phyloP scores from a whole-genome alignment of 1,140 invertebrate genomes.

The Drosophila funebris region DNA sequence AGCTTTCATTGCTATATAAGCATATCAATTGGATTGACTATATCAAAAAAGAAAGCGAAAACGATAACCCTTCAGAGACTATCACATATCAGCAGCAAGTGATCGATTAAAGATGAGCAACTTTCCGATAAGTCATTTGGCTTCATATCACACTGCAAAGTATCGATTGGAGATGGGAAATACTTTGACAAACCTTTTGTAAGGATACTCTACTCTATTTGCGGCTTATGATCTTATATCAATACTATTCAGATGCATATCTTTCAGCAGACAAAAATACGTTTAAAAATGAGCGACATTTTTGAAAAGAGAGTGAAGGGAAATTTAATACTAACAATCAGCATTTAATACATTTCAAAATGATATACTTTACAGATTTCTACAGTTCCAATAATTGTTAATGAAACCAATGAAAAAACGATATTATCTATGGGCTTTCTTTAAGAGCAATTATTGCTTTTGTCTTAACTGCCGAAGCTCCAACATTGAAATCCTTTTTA shows the following conservation, averaged over 20 bases:
- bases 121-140: background rate
- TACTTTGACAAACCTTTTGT: background rate
- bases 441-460: background rate
- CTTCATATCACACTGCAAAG: background rate
- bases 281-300: no score
- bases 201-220: background rate
- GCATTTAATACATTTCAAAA: no score
- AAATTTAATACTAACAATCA: no score
- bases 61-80: no score
- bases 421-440: background rate
- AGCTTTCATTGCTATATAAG: no score
- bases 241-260: background rate
- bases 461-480: no score
- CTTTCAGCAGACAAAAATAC: background rate
- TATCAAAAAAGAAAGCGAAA: no score
- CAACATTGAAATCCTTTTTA: no score
- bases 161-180: background rate
- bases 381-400: background rate
- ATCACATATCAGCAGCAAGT: background rate
- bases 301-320: no score
- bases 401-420: background rate
- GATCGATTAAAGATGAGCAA: background rate
- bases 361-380: no score
- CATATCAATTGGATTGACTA: no score
- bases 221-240: background rate